These are phyloP conservation scores for Pseudococcus viburni DNA, from an alignment of 2,888 invertebrate genomes.

Conservation along the genomic window DNA sequence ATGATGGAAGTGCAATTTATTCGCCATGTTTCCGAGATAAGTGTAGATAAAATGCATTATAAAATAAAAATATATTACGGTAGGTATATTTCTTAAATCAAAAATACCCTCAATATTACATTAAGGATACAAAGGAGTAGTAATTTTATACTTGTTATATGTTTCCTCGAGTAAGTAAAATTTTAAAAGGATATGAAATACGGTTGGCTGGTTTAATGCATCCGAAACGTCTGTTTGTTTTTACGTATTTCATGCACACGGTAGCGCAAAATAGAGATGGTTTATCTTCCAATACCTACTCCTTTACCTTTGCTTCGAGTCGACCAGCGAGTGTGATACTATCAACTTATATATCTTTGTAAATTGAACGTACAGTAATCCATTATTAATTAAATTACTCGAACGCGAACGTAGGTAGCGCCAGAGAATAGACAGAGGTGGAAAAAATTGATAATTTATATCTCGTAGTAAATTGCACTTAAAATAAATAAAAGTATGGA, in stretches of 20 bases:
- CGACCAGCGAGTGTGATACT: background rate
- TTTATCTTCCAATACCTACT: background rate
- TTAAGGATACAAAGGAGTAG: slow-evolving; percentile 38
- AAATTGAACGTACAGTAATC: background rate
- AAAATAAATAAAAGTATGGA: background rate
- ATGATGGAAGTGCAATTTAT: slow-evolving; percentile 42
- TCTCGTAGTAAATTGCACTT: background rate
- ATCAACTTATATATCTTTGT: background rate
- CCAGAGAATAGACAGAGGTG: background rate
- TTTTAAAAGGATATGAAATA: slow-evolving; percentile 57
- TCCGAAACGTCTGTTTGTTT: slow-evolving; percentile 12
- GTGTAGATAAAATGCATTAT: slow-evolving; percentile 43
- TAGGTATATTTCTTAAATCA: slow-evolving; percentile 29
- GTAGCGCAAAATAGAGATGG: background rate
- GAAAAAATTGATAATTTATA: background rate
- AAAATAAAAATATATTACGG: slow-evolving; percentile 27
- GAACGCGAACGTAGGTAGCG: background rate
- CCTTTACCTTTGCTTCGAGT: background rate
- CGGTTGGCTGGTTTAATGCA: slow-evolving; percentile 45
- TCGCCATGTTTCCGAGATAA: background rate
- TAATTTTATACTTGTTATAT: slow-evolving; percentile 53
- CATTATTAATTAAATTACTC: slow-evolving; percentile 28
- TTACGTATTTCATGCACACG: background rate
- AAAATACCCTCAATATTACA: slow-evolving; percentile 43
- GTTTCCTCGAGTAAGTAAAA: slow-evolving; percentile 19